These are phyloP conservation scores for Notothenia rossii DNA, from an alignment of 2,113 vertebrate species.

Conservation along the genomic window DNA sequence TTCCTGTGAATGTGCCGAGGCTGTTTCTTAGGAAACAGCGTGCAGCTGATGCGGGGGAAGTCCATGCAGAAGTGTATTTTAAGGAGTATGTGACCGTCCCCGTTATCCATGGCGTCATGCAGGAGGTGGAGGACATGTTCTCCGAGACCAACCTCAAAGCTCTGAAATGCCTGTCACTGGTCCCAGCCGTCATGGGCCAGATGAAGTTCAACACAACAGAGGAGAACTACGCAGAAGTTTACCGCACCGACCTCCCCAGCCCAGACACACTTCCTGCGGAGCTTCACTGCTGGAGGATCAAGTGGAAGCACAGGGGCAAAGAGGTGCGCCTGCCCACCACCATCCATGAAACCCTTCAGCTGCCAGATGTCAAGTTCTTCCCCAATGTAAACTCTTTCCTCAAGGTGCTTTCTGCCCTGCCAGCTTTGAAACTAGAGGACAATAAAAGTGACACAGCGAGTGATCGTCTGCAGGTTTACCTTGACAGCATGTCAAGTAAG, in stretches of 20 bases:
- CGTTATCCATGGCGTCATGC: constrained; percentile 88
- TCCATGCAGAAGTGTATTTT: constrained; percentile 90
- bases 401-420: constrained; percentile 90
- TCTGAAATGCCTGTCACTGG: constrained; percentile 91
- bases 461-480: constrained; percentile 86
- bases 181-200: constrained; percentile 94
- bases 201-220: constrained; percentile 93
- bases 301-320: constrained; percentile 96
- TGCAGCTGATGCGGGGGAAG: constrained; percentile 79
- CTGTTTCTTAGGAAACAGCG: constrained; percentile 87
- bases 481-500: constrained; percentile 83
- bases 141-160: constrained; percentile 92
- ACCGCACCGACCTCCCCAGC: constrained; percentile 90
- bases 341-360: constrained; percentile 92
- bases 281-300: constrained; percentile 96
- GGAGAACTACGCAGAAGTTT: constrained; percentile 90
- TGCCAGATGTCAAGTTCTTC: constrained; percentile 93
- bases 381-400: constrained; percentile 92
- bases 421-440: constrained; percentile 88
- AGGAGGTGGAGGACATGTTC: constrained; percentile 93
- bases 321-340: constrained; percentile 92
- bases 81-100: constrained; percentile 91
- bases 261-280: constrained; percentile 92
- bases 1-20: constrained; percentile 87
- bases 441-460: constrained; percentile 80